Percentiles rank a stretch among this genome's conserved stretches.
These are phyloP conservation scores for Peromyscus eremicus DNA, from an alignment of 2,797 vertebrate genomes.

Conservation along the genomic window DNA sequence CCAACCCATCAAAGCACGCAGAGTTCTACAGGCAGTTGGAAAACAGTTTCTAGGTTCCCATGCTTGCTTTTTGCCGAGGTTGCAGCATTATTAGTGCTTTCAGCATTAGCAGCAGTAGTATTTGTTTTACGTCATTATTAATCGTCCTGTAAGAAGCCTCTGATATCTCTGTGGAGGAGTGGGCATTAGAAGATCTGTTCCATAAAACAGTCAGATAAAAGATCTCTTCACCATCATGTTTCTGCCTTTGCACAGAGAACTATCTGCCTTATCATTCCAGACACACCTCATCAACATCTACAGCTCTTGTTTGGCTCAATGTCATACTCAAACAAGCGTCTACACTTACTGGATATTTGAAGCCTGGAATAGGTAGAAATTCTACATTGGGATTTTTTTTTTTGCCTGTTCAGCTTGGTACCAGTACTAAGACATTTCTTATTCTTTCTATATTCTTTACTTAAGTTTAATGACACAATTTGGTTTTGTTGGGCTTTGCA, in stretches of 20 bases:
- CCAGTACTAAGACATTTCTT: not conserved
- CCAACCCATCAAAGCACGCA: not conserved
- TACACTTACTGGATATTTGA: not conserved
- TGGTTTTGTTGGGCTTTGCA: not conserved
- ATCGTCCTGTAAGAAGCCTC: not conserved
- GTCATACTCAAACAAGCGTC: not conserved
- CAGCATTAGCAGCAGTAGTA: not conserved
- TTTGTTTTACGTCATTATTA: slow-evolving; percentile 22
- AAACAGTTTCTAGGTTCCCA: slow-evolving; percentile 11
- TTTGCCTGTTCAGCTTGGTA: not conserved
- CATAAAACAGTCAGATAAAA: not conserved
- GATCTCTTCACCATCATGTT: not conserved
- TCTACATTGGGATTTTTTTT: not conserved
- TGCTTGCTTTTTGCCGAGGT: slow-evolving; percentile 49
- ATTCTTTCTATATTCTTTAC: not conserved
- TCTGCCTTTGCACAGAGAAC: not conserved
- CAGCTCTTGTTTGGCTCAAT: not conserved
- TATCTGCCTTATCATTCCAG: not conserved
- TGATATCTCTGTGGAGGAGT: not conserved
- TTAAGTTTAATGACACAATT: not conserved
- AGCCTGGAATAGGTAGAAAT: not conserved
- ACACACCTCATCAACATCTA: not conserved
- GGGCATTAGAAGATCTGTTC: not conserved
- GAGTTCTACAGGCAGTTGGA: not conserved
- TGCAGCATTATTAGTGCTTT: slow-evolving; percentile 23